Base-by-base conservation (phyloP, 2,888 invertebrate genomes). In the Ennomos quercinarius region DNA sequence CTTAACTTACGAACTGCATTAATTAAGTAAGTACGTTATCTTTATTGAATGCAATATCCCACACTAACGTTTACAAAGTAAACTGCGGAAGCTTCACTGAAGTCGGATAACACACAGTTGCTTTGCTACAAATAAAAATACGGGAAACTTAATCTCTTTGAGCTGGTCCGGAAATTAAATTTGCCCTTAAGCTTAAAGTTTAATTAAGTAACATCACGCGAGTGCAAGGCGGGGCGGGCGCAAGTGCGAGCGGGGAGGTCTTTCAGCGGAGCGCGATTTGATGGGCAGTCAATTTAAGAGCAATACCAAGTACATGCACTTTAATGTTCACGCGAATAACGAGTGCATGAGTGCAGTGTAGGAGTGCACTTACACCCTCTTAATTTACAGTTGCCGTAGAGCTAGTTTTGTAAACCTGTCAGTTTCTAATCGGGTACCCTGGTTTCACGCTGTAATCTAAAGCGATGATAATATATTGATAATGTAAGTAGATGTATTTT, bases 181-280 rank as follows among this genome's bases (percentile, higher is more conserved):
- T 83, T 84, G 84, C 84, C 83, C 77, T 87, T 85, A 83, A 86
- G 87, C 86, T 84, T 84, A 81, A 85, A 86, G 77, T 87, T 89
- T 86, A 89, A 88, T 89, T 88, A 88, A 87, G 77, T 76, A 81
- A 81, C 77, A 83, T 80, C 87, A 88, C 86, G 87, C 87, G 77
- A 87, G 74, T 78, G 78, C 74, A 76, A 63, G 70, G 71, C 73
- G 68, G 64, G 68, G 53, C 51, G 63, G 63, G 68, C 55, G 58
- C 62, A 56, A 57, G 60, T 59, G 63, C 57, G 63, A 61, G 67
- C 60, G 57, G 64, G 58, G 49, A 60, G 61, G 60, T 41, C 51
- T 40, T 37, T 44, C 63, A 70, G 68, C 69, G 72, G 73, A 71
- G 67, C 71, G 71, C 66, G 68, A 78, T 80, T 77, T 84, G 81